These are phyloP conservation scores for Grus americana DNA, from an alignment of 2,113 vertebrate species.

Conservation along the genomic window DNA sequence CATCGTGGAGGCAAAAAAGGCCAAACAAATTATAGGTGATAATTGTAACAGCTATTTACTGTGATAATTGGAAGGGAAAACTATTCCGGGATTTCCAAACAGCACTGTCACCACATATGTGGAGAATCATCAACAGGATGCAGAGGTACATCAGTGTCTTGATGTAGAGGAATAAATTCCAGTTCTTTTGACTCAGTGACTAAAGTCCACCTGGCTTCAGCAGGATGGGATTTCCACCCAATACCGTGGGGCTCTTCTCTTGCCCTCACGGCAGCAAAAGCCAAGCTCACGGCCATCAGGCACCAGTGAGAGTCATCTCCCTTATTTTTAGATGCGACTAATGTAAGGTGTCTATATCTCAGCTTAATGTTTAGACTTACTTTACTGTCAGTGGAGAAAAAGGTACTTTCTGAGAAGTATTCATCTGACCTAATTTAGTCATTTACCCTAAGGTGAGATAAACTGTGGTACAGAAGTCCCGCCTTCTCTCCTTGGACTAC, in stretches of 20 bases:
- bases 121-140: not conserved
- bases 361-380: not conserved
- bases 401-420: not conserved
- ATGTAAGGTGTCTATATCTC: not conserved
- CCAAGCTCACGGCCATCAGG: fast-evolving
- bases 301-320: not conserved
- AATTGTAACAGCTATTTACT: constrained; percentile 10
- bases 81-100: not conserved
- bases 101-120: not conserved
- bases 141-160: not conserved
- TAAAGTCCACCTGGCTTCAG: not conserved
- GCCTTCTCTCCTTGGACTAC: not conserved
- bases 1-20: not conserved
- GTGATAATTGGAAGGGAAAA: constrained; percentile 7
- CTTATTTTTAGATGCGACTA: not conserved
- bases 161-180: not conserved
- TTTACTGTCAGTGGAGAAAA: not conserved
- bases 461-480: not conserved
- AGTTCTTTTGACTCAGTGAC: not conserved
- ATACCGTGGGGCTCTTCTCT: not conserved
- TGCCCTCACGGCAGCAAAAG: not conserved
- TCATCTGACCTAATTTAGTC: not conserved
- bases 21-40: constrained; percentile 14
- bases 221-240: not conserved
- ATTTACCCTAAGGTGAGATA: not conserved